These are phyloP conservation scores for Drosophila athabasca DNA, from an alignment of 1,140 invertebrate genomes.

Conservation along the genomic window DNA sequence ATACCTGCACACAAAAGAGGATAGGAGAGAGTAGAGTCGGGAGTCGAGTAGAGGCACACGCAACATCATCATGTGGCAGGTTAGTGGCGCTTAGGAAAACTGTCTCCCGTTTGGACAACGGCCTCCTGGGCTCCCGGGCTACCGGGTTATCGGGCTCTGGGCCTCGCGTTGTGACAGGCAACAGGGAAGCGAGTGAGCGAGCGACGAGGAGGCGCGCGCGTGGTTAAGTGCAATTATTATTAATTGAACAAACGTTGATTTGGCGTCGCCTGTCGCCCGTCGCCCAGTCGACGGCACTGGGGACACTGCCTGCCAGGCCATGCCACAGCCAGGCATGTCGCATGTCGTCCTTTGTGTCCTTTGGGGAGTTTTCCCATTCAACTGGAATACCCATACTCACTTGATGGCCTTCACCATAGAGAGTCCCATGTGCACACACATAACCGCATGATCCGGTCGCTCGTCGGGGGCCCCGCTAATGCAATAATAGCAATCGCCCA, in stretches of 20 bases:
- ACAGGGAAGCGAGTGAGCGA: neutral
- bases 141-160: neutral
- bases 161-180: neutral
- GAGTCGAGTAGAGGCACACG: slow-evolving; percentile 3
- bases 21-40: neutral
- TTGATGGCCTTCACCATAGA: slow-evolving; percentile 98
- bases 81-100: slow-evolving; percentile 22
- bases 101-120: neutral
- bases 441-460: slow-evolving; percentile 95
- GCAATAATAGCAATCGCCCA: slow-evolving; percentile 98
- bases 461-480: slow-evolving; percentile 96
- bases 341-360: neutral
- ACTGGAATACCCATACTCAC: slow-evolving; percentile 85
- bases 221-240: slow-evolving; percentile 77
- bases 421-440: slow-evolving; percentile 97
- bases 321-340: too few species aligned
- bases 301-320: neutral
- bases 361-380: slow-evolving; percentile 2
- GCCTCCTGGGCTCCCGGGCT: too few species aligned
- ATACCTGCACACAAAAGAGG: slow-evolving; percentile 86
- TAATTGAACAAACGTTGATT: slow-evolving; percentile 80
- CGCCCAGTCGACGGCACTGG: neutral
- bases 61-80: slow-evolving; percentile 7
- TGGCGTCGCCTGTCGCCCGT: slow-evolving; percentile 47
- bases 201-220: slow-evolving; percentile 39